Conservation (phyloP, 2,888 invertebrate species). For the Magallana nippona region DNA sequence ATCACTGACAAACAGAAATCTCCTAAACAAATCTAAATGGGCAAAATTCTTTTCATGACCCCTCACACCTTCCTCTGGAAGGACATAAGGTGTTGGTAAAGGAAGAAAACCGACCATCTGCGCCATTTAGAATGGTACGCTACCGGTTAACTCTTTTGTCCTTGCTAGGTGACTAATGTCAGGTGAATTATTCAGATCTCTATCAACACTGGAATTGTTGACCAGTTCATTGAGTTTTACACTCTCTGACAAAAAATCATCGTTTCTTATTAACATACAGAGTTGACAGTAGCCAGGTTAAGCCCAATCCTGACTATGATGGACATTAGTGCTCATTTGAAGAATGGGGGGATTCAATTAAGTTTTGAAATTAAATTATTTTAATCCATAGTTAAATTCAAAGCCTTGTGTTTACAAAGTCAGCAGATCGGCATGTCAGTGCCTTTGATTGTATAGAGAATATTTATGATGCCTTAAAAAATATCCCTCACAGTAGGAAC, state of each 20-base stretch:
- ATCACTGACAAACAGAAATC: not conserved
- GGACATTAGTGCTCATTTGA: not conserved
- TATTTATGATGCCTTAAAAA: not conserved
- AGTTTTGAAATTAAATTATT: not conserved
- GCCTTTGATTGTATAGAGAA: not conserved
- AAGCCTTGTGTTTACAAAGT: not conserved
- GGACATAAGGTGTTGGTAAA: not conserved
- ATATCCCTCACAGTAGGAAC: not conserved
- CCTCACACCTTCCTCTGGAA: not conserved
- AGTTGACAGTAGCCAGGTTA: not conserved
- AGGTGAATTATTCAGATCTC: too few species aligned
- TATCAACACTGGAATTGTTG: too few species aligned
- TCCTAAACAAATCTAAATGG: conserved; percentile 13
- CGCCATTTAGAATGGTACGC: too few species aligned
- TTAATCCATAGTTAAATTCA: conserved; percentile 5
- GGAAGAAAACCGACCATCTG: not conserved
- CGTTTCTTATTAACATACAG: not conserved
- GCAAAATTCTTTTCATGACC: conserved; percentile 22
- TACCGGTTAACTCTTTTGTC: too few species aligned
- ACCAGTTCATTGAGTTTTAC: too few species aligned
- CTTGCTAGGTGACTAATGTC: too few species aligned
- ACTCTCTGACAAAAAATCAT: not conserved
- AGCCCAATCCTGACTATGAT: not conserved
- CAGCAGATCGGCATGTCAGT: not conserved
- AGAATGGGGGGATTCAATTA: not conserved